Percentiles rank a stretch among this genome's conserved stretches.
Evolutionary conservation across 2,113 vertebrate genomes (phyloP).

Genomic region (Lophotis ruficrista): DNA sequence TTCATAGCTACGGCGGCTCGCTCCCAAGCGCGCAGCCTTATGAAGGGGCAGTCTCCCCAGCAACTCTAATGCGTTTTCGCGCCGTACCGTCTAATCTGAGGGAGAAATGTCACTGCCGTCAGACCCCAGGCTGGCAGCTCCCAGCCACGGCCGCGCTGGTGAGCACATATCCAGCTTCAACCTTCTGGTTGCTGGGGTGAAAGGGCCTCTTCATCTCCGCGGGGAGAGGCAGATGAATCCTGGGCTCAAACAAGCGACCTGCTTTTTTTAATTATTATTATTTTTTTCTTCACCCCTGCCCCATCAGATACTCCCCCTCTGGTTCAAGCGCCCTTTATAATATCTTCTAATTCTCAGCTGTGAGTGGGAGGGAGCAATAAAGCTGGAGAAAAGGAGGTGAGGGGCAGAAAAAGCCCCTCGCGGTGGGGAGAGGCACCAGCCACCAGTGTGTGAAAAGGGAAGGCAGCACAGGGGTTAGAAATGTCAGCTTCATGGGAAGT

Average conservation of each 20-base stretch:
- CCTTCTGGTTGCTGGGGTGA: conserved; percentile 70
- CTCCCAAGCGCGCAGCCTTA: conserved; percentile 31
- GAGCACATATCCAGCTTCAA: conserved; percentile 58
- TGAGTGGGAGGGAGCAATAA: conserved; percentile 13
- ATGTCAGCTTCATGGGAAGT: conserved; percentile 43
- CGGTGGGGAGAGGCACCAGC: conserved; percentile 9
- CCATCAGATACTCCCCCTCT: background rate
- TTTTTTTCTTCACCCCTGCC: too few relatives aligned
- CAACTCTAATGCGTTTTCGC: conserved; percentile 61
- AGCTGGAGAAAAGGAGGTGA: background rate
- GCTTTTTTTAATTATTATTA: background rate
- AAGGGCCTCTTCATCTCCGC: conserved; percentile 59
- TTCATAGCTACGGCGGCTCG: conserved; percentile 36
- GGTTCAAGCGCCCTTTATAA: conserved; percentile 29
- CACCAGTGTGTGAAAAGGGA: conserved; percentile 34
- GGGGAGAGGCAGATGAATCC: conserved; percentile 56
- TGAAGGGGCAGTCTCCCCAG: conserved; percentile 64
- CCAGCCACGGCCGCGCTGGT: background rate
- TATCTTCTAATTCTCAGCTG: conserved; percentile 43
- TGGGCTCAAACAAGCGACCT: conserved; percentile 4
- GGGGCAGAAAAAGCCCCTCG: background rate
- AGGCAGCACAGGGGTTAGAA: background rate
- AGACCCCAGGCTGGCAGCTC: conserved; percentile 52
- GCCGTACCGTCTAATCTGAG: conserved; percentile 45
- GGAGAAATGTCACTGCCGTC: conserved; percentile 41